Evolutionary conservation across 2,113 vertebrate genomes (phyloP), one percentile per base, ranked within the genome.

Genomic region (Glaucidium brasilianum): DNA sequence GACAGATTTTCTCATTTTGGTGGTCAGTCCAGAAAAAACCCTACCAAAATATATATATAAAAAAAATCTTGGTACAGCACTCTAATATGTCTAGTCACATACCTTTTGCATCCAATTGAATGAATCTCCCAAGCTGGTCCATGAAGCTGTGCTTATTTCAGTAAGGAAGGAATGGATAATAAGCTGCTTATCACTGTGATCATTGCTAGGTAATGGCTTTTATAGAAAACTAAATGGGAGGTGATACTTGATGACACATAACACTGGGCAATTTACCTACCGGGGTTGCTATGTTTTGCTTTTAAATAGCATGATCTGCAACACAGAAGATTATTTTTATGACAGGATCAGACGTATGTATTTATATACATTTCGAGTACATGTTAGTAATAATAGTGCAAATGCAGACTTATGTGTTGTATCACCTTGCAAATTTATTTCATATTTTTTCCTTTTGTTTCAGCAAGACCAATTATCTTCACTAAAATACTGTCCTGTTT

Each of bases 281-380:
- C 96, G 3, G 74, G 93, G 98, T 98, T 98, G 97, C 97, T 98
- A 97, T 78, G 96, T 76, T 97, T 91, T 84, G 43, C 77, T 53
- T 93, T 96, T 89, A 85, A 95, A 94, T 88, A 91, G 47, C 63
- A 34, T 34, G 29, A 52, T 90, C 85, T 91, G 30, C 27, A 95
- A 85, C 55, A 12, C 89, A 86, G n/a, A 91, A 93, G 89, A 89
- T 94, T 84, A 96, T 60, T 86, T 95, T 81, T 53, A 81, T 89
- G 84, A 52, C 30, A 87, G 77, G 91, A 78, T 58, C 37, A 92
- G 86, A 55, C 41, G n/a, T 91, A 62, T 3, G 10, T 50, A 37
- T 85, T 81, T 85, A 52, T 58, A 58, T 77, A 35, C 4, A 60
- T 79, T 92, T 96, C 45, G 85, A 34, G 60, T 62, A 76, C 19